Conservation (phyloP, 2,888 invertebrate genomes). For the Embidobia sp. region DNA sequence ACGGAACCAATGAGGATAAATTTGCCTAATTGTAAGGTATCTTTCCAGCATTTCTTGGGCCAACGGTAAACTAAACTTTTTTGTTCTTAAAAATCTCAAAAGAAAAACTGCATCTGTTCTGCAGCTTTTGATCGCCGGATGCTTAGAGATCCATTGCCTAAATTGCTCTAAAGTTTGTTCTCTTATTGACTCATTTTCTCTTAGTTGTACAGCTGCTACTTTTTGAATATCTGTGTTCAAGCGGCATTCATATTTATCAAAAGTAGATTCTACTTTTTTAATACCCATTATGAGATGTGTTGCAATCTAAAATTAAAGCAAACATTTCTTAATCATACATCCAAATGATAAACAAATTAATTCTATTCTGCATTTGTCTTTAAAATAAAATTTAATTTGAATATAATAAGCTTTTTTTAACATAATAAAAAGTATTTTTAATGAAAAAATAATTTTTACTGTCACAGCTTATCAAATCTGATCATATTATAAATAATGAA, state of each 20-base stretch:
- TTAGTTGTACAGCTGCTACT: constrained; percentile 83
- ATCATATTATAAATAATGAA: too few relatives aligned
- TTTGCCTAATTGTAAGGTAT: constrained; percentile 91
- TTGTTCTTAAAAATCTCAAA: constrained; percentile 91
- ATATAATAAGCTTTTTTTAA: too few relatives aligned
- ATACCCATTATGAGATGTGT: constrained; percentile 64
- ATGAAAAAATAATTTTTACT: too few relatives aligned
- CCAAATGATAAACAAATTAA: too few relatives aligned
- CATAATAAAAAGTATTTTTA: too few relatives aligned
- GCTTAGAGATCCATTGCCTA: constrained; percentile 91
- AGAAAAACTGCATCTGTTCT: constrained; percentile 91
- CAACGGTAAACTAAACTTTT: constrained; percentile 92
- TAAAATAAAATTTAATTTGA: too few relatives aligned
- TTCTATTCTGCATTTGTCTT: too few relatives aligned
- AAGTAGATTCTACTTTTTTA: constrained; percentile 64
- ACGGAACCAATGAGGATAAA: constrained; percentile 94
- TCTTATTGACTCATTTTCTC: constrained; percentile 89
- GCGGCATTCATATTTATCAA: constrained; percentile 71
- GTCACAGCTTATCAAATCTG: too few relatives aligned
- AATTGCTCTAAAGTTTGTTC: constrained; percentile 90
- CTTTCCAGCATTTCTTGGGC: constrained; percentile 94
- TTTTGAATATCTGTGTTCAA: constrained; percentile 69
- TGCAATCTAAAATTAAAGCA: too few relatives aligned
- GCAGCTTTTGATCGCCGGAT: constrained; percentile 91
- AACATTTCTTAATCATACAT: too few relatives aligned